Evolutionary conservation across 2,113 vertebrate species (phyloP).

Genomic region (Brachypteracias leptosomus): DNA sequence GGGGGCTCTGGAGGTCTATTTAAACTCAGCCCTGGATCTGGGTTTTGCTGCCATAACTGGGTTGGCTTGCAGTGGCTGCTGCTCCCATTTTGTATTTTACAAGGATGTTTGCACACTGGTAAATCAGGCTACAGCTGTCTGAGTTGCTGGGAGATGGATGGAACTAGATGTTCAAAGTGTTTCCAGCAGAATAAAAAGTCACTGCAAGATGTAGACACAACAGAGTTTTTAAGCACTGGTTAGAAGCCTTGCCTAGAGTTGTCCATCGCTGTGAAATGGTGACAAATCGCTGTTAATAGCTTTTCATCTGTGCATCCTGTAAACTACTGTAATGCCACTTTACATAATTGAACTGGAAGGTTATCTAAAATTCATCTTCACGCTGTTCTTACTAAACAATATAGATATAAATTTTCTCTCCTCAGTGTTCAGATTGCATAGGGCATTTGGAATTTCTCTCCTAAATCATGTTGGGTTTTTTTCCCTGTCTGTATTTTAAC

Average conservation of each 20-base stretch:
- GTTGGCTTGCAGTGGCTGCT: not conserved
- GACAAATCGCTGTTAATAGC: not conserved
- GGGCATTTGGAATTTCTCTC: not conserved
- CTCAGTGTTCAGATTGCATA: not conserved
- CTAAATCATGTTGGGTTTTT: not conserved
- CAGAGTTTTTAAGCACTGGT: not conserved
- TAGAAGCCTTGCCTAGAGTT: conserved; percentile 1
- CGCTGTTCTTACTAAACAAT: not conserved
- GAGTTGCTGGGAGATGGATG: not conserved
- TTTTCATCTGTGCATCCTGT: not conserved
- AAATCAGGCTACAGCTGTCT: not conserved
- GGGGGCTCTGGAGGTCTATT: not conserved
- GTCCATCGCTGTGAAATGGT: not conserved
- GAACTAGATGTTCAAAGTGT: not conserved
- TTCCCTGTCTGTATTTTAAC: not conserved
- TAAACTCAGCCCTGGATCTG: not conserved
- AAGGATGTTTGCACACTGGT: not conserved
- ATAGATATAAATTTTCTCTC: not conserved
- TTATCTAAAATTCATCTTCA: not conserved
- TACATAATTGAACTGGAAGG: not conserved
- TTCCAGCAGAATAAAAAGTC: conserved; percentile 1
- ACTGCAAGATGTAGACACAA: not conserved
- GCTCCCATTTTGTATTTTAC: not conserved
- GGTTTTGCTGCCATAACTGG: not conserved
- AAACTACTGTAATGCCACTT: not conserved